Evolutionary conservation across 2,113 vertebrate species (phyloP).

Genomic region (Excalfactoria chinensis): DNA sequence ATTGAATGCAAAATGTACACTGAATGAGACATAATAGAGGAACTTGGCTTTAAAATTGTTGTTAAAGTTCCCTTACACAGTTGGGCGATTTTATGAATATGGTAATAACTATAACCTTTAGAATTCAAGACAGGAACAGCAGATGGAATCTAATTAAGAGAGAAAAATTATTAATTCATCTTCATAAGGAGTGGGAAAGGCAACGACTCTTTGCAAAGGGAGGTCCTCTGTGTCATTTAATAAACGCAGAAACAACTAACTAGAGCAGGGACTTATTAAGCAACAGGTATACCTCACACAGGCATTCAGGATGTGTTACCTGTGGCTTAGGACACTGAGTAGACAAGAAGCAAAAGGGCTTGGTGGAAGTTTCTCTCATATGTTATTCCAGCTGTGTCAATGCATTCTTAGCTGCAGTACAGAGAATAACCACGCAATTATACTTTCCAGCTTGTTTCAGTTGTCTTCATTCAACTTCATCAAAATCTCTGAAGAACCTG

Average conservation of each 20-base stretch:
- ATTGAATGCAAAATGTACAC: constrained; percentile 31
- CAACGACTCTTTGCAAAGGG: constrained; percentile 60
- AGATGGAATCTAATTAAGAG: constrained; percentile 80
- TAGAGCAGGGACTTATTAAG: not conserved
- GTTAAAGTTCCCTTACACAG: constrained; percentile 71
- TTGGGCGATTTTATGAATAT: constrained; percentile 76
- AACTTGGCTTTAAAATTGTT: constrained; percentile 64
- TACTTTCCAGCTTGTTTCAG: not conserved
- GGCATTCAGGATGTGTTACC: not conserved
- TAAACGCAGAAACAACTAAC: constrained; percentile 52
- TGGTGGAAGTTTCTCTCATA: not conserved
- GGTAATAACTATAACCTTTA: constrained; percentile 81
- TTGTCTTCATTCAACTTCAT: not conserved
- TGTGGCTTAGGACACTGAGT: not conserved
- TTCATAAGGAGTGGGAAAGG: constrained; percentile 67
- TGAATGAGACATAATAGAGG: constrained; percentile 56
- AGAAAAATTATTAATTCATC: constrained; percentile 80
- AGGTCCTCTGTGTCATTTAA: constrained; percentile 61
- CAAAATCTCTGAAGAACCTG: not conserved
- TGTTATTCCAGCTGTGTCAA: not conserved
- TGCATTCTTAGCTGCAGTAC: not conserved
- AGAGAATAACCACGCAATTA: not conserved
- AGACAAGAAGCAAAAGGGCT: not conserved
- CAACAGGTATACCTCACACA: not conserved
- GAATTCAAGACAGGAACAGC: constrained; percentile 71